Conservation (phyloP, 1,140 invertebrate genomes). For the Drosophila ambigua region DNA sequence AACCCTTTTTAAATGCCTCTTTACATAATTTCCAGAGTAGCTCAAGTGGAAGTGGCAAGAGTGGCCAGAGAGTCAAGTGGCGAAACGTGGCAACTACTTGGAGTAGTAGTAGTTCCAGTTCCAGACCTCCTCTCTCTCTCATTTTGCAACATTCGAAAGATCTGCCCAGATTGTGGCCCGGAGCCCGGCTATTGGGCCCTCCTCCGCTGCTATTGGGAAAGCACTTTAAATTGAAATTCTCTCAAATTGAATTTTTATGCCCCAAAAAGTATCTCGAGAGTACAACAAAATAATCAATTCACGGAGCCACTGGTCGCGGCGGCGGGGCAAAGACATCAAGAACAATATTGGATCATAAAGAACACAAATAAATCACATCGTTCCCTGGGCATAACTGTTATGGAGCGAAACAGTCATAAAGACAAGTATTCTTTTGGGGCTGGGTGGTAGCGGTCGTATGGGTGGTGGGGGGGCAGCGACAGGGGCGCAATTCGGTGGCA, state of each 20-base stretch:
- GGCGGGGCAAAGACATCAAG: constrained; percentile 32
- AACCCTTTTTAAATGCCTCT: constrained; percentile 59
- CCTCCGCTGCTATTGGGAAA: constrained; percentile 3
- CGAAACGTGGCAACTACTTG: constrained; percentile 36
- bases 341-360: constrained; percentile 70
- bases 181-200: neutral
- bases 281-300: constrained; percentile 70
- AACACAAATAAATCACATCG: constrained; percentile 73
- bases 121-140: neutral
- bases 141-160: constrained; percentile 9
- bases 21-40: constrained; percentile 50
- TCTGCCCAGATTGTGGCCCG: constrained; percentile 13
- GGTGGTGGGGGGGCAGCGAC: no score
- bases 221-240: constrained; percentile 49
- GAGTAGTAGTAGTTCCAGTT: constrained; percentile 4
- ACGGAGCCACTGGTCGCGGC: constrained; percentile 13
- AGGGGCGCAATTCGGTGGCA: no score
- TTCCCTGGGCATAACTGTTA: constrained; percentile 51
- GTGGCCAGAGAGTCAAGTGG: constrained; percentile 33
- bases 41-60: neutral
- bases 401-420: constrained; percentile 57
- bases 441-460: no score
- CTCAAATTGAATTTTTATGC: constrained; percentile 65
- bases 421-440: constrained; percentile 33
- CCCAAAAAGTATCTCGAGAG: constrained; percentile 48